Conservation (phyloP, 2,888 invertebrate genomes). For the Sarcophaga caerulescens region DNA sequence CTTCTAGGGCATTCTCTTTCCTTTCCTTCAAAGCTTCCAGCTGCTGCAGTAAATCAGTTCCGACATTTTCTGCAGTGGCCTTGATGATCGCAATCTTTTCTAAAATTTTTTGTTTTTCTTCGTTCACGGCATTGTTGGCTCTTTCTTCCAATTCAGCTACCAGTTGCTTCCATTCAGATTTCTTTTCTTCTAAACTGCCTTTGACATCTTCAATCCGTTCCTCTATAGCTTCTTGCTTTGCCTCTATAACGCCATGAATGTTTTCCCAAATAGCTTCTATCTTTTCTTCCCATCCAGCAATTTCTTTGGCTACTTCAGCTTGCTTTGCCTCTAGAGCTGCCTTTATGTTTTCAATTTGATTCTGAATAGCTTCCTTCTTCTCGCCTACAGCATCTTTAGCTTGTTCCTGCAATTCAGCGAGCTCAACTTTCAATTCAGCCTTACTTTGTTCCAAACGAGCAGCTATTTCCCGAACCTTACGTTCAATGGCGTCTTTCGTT, state of each 20-base stretch:
- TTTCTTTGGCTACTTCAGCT: neutral
- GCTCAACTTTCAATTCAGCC: neutral
- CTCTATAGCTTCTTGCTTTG: neutral
- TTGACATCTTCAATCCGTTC: neutral
- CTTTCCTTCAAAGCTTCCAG: too few species aligned
- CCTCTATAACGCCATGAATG: neutral
- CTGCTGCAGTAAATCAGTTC: too few species aligned
- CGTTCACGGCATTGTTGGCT: neutral
- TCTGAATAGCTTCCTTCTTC: neutral
- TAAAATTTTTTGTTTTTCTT: neutral
- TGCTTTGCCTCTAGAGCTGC: neutral
- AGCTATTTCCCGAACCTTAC: neutral
- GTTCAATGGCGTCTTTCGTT: neutral
- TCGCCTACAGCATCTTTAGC: neutral
- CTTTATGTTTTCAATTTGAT: neutral
- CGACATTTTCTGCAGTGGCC: too few species aligned
- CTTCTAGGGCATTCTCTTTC: neutral
- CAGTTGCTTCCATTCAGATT: neutral
- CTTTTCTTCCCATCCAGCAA: neutral
- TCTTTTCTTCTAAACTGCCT: neutral
- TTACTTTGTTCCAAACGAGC: neutral
- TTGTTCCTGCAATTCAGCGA: neutral
- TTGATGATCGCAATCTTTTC: too few species aligned
- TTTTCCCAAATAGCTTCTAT: neutral
- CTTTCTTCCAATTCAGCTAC: neutral